Conservation (phyloP, 2,113 vertebrate genomes). For the Cephalopterus ornatus region DNA sequence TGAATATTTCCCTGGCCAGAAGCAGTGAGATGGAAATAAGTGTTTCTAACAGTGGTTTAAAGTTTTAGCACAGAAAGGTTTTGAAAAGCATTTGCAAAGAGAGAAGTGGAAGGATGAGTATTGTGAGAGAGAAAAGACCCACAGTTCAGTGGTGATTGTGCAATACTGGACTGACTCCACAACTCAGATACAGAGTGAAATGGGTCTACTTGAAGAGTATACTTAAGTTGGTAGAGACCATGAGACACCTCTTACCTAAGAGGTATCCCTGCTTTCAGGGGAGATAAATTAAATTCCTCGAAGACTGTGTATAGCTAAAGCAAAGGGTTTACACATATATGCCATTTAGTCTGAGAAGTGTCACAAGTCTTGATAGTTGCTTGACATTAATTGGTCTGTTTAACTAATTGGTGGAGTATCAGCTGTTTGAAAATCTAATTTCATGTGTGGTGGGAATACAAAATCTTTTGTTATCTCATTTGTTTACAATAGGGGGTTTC, state of each 20-base stretch:
- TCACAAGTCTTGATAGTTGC: background rate
- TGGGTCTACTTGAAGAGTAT: background rate
- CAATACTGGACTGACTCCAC: background rate
- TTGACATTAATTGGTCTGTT: background rate
- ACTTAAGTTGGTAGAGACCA: background rate
- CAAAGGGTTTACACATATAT: background rate
- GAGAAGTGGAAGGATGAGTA: background rate
- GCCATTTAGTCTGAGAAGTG: background rate
- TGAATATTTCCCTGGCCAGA: background rate
- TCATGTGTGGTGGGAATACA: background rate
- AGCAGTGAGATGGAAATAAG: background rate
- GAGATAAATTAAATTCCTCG: background rate
- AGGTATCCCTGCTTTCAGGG: background rate
- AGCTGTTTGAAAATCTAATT: background rate
- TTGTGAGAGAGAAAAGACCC: background rate
- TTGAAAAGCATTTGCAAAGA: background rate
- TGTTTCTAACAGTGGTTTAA: background rate
- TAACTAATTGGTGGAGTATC: background rate
- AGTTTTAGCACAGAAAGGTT: constrained; percentile 2
- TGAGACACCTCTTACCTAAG: background rate
- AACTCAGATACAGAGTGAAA: background rate
- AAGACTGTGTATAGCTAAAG: background rate
- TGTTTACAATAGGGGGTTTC: background rate
- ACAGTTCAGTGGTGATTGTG: background rate
- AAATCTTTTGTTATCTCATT: background rate